Evolutionary conservation across 2,797 vertebrate species (phyloP), one percentile per base, ranked within the genome.

Genomic region (Syngnathus rostellatus): DNA sequence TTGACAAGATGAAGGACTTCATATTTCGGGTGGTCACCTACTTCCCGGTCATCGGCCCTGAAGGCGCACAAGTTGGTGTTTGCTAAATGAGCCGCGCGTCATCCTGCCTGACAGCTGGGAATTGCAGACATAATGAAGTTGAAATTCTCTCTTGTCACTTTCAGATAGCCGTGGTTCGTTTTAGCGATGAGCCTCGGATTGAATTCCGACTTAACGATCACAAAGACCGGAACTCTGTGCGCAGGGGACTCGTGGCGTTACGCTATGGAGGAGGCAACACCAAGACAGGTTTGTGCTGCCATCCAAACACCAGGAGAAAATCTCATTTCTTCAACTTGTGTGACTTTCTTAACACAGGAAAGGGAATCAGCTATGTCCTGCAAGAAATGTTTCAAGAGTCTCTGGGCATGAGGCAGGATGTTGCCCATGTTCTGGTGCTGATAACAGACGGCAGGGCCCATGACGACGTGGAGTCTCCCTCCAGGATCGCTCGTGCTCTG

Each of bases 391-490:
- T 96, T 76, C 92, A 92, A 74, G 81, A 92, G 77, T 92, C 92
- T 79, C 78, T 88, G 69, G 95, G 94, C 19, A 95, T 96, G 94
- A 90, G 95, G 31, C 89, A 81, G 8, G 77, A 89, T 0, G 87
- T 86, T 23, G 83, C 93, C 63, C 94, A 90, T 7, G 66, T 91
- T 31, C 76, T 97, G 79, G 86, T 97, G 39, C 82, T 97, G 5
- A 81, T 97, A 65, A 97, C 95, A 0, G 94, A 96, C 14, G 94
- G 94, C n/a, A 86, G 77, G 45, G 94, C 94, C 37, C 94, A 93
- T 81, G 94, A 97, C 46, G 89, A 95, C 0, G 94, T 96, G 72
- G 40, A 83, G 55, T 86, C 87, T 0, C 91, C 95, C 11, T 93
- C 95, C 54, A 91, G 89, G 79, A 86, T 89, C 25, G 94, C 92